Evolutionary conservation across 1,140 invertebrate species (phyloP), one percentile per base, ranked within the genome.

Genomic region (Pristionchus pacificus): DNA sequence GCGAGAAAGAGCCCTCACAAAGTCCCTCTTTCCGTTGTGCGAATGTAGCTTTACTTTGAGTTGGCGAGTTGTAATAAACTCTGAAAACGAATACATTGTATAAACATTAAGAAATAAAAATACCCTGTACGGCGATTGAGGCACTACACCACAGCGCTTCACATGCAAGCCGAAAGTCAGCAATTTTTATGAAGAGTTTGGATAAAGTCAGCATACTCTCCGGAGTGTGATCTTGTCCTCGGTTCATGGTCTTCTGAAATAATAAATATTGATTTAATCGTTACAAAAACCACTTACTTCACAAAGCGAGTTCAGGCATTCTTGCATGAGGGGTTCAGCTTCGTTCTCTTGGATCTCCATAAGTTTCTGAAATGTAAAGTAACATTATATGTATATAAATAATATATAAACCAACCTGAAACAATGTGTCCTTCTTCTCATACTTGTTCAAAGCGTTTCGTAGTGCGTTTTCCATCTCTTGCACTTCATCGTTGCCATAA

Each of bases 231-330:
- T 30, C 24, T 30, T 27, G 6, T 19, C 27, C 27, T 10, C 6
- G 28, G n/a, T 62, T 62, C 1, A 28, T 28, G 25, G 27, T 62
- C 6, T 62, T 62, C 60, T 62, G 60, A 28, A 62, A 62, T 62
- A 62, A 62, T 62, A 62, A 62, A 62, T 29, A 62, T 13, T 62
- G 27, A 28, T 62, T 62, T 62, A 29, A 62, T 62, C 19, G 60
- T 62, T 62, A 27, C 28, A 62, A 29, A 62, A 62, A 62, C 14
- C n/a, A 62, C 60, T 62, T 29, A 62, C 60, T 30, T 62, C 60
- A 6, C 60, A 62, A 10, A 62, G 24, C 2, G 28, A 62, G n/a
- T 62, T 29, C 60, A 62, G 33, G 28, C 60, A 28, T 62, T 62
- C 60, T 1, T 62, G 14, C 28, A n/a, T n/a, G n/a, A n/a, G n/a